phyloP scores from a whole-genome alignment of 2,888 invertebrate genomes.

The Meandrusa payeni region DNA sequence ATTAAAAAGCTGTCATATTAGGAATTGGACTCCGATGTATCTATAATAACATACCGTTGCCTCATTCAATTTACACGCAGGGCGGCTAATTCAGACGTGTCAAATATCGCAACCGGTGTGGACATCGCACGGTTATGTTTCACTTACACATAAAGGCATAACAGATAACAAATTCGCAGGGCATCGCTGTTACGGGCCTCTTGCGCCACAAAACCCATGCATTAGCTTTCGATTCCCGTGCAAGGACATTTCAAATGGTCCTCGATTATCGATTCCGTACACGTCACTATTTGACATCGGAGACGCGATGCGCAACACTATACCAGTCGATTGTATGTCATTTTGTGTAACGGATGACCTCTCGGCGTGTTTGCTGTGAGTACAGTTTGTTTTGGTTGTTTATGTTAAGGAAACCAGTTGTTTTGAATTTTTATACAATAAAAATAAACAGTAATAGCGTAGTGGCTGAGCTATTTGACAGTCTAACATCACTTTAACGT shows the following conservation, averaged over 20 bases:
- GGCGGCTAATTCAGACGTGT: neutral
- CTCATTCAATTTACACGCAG: slow-evolving; percentile 5
- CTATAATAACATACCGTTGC: neutral
- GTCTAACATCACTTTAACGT: too few relatives aligned
- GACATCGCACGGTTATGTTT: slow-evolving; percentile 34
- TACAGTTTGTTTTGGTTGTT: slow-evolving; percentile 18
- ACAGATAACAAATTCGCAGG: slow-evolving; percentile 48
- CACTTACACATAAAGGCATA: slow-evolving; percentile 34
- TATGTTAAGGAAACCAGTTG: slow-evolving; percentile 9
- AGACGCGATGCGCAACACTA: slow-evolving; percentile 35
- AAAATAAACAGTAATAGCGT: too few relatives aligned
- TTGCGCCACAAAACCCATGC: slow-evolving; percentile 60
- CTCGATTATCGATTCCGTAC: slow-evolving; percentile 40
- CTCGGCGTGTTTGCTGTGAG: slow-evolving; percentile 4
- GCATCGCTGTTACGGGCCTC: slow-evolving; percentile 54
- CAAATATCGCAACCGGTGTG: slow-evolving; percentile 33
- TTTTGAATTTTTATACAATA: too few relatives aligned
- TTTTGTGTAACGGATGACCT: slow-evolving; percentile 15
- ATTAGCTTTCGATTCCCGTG: slow-evolving; percentile 56
- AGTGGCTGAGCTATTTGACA: too few relatives aligned
- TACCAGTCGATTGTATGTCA: slow-evolving; percentile 39
- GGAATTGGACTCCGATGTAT: too few relatives aligned
- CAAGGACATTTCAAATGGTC: slow-evolving; percentile 54
- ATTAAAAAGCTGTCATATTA: too few relatives aligned
- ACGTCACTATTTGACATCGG: slow-evolving; percentile 36